Conservation (phyloP, 2,888 invertebrate species). For the Calameuta pallipes region DNA sequence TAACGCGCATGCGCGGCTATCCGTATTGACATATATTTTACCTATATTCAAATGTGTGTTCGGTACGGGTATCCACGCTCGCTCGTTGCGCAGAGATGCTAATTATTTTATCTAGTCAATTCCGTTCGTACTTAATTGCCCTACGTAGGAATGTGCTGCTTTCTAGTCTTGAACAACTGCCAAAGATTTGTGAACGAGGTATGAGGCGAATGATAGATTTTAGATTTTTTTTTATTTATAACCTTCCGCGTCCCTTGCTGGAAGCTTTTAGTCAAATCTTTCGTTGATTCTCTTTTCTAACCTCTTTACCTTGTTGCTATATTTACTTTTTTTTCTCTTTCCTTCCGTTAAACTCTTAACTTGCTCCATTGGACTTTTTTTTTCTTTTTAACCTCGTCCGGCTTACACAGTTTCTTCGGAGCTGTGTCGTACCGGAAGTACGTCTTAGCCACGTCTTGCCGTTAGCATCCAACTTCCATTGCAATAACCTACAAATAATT, state of each 20-base stretch:
- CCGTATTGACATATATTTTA: conserved; percentile 27
- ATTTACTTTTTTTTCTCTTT: not conserved
- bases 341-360: not conserved
- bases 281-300: not conserved
- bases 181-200: not conserved
- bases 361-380: not conserved
- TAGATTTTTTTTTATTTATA: conserved; percentile 10
- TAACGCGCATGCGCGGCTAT: conserved; percentile 31
- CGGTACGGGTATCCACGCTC: not conserved
- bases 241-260: not conserved
- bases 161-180: conserved; percentile 8
- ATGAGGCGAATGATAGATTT: conserved; percentile 15
- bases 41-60: not conserved
- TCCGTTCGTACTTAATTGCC: conserved; percentile 60
- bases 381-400: not conserved
- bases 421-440: not conserved
- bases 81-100: conserved; percentile 8
- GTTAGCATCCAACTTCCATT: not conserved
- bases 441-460: not conserved
- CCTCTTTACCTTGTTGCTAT: not conserved
- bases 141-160: conserved; percentile 62
- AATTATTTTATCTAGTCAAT: conserved; percentile 51
- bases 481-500: not conserved
- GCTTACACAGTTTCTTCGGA: not conserved
- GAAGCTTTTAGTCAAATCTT: not conserved